Percentiles rank a stretch among this genome's conserved stretches.
phyloP scores from a whole-genome alignment of 1,140 invertebrate genomes.

The Apocrypta bakeri region DNA sequence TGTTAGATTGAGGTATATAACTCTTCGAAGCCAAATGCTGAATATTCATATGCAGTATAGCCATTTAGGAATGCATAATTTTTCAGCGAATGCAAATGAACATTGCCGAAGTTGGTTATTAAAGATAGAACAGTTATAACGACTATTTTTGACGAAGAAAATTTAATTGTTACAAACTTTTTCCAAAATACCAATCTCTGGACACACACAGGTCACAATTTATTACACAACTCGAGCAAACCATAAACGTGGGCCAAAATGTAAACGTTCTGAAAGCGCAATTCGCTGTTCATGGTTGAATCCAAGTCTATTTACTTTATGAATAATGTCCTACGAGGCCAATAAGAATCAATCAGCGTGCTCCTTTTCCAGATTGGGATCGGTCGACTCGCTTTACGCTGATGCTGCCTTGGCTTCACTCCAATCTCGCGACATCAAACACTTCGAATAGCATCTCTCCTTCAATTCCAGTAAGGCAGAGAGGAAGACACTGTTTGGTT shows the following conservation, averaged over 20 bases:
- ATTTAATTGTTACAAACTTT: no score
- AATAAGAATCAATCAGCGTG: constrained; percentile 22
- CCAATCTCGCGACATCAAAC: constrained; percentile 31
- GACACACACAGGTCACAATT: no score
- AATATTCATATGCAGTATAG: constrained; percentile 5
- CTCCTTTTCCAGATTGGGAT: constrained; percentile 26
- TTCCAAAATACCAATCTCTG: no score
- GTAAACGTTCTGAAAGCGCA: no score
- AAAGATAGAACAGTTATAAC: neutral
- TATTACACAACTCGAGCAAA: neutral
- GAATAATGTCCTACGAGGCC: neutral
- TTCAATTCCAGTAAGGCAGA: constrained; percentile 3
- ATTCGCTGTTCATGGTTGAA: no score
- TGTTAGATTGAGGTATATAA: neutral
- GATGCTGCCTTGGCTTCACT: neutral
- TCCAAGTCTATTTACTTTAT: no score
- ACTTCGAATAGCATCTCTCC: constrained; percentile 1
- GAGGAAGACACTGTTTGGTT: neutral
- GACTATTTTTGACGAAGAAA: no score
- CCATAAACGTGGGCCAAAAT: neutral
- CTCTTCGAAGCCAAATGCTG: neutral
- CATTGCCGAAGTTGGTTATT: neutral
- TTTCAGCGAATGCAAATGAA: neutral
- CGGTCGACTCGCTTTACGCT: neutral
- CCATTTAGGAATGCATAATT: constrained; percentile 18